Percentiles rank a stretch among this genome's conserved stretches.
These are phyloP conservation scores for Pachyrhynchus sulphureomaculatus DNA, from an alignment of 1,140 invertebrate species.

Conservation along the genomic window DNA sequence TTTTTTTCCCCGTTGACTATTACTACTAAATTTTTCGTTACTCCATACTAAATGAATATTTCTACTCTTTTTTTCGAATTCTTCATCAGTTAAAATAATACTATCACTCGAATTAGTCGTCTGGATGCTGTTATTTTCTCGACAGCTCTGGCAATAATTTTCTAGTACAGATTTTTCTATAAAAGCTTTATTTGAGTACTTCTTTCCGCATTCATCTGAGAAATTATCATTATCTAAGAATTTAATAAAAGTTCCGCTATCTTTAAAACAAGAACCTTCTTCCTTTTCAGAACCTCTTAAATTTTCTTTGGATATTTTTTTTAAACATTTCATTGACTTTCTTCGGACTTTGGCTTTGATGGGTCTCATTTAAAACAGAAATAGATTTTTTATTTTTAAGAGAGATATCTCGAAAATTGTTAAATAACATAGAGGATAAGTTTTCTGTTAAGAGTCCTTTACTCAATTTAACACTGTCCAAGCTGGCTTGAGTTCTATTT, in stretches of 20 bases:
- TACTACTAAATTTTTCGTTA: too few relatives aligned
- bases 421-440: neutral
- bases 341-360: slow-evolving; percentile 6
- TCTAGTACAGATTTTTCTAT: neutral
- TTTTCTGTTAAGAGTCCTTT: neutral
- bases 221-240: neutral
- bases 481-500: too few relatives aligned
- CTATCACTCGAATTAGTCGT: slow-evolving; percentile 11
- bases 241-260: neutral
- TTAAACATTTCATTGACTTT: slow-evolving; percentile 20
- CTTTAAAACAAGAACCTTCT: neutral
- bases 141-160: neutral
- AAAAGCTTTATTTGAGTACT: neutral
- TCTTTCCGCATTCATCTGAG: neutral
- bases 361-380: neutral
- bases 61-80: slow-evolving; percentile 1
- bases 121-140: neutral
- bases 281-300: neutral
- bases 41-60: neutral
- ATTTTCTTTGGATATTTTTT: slow-evolving; percentile 18
- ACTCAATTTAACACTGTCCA: too few relatives aligned
- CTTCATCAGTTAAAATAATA: slow-evolving; percentile 11
- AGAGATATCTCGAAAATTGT: neutral
- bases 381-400: neutral
- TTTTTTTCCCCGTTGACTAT: too few relatives aligned